Conservation (phyloP, 1,140 invertebrate species). For the Adelges cooleyi region DNA sequence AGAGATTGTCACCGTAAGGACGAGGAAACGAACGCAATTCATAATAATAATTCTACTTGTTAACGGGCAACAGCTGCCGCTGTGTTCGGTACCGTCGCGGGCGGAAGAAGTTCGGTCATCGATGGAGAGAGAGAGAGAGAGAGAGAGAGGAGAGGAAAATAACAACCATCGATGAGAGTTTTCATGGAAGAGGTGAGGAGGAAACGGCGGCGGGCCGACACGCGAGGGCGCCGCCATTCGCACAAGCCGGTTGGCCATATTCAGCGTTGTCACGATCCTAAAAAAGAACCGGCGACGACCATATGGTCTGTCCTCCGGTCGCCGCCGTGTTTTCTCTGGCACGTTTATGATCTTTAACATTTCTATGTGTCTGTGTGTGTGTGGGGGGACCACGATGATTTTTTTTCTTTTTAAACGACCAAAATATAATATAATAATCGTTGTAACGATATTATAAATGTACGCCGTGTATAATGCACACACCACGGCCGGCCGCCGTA, state of each 20-base stretch:
- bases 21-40: neutral
- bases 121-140: neutral
- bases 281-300: conserved; percentile 24
- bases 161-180: conserved; percentile 23
- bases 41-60: too few species aligned
- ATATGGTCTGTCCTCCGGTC: conserved; percentile 6
- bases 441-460: neutral
- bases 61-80: too few species aligned
- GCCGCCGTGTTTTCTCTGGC: conserved; percentile 20
- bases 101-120: neutral
- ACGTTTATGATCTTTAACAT: conserved; percentile 29
- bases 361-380: neutral
- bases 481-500: neutral
- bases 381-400: neutral
- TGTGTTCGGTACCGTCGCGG: neutral
- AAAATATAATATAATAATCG: conserved; percentile 21
- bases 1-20: neutral
- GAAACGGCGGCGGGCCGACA: neutral
- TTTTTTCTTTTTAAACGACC: conserved; percentile 20
- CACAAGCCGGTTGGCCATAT: conserved; percentile 5
- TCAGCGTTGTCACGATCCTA: conserved; percentile 28
- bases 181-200: conserved; percentile 30
- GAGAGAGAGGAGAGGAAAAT: neutral
- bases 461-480: neutral
- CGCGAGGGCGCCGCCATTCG: conserved; percentile 18